A percentile compares a stretch with the other conserved stretches of the same genome.
Conservation (phyloP, 2,113 vertebrate genomes). For the Tonatia bakeri region DNA sequence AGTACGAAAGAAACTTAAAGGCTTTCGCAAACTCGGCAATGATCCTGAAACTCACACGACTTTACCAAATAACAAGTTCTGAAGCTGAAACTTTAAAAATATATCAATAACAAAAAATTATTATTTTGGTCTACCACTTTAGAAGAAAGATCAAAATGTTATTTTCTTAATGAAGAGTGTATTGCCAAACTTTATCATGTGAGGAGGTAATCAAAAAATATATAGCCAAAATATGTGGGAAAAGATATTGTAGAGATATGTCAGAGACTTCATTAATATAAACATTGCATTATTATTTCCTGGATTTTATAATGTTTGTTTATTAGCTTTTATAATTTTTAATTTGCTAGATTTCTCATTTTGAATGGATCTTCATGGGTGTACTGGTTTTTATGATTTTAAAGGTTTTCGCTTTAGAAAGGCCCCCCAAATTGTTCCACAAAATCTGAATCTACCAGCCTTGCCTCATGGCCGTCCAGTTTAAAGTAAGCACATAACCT, state of each 20-base stretch:
- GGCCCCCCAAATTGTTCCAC: background rate
- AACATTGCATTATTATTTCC: background rate
- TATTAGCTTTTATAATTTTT: background rate
- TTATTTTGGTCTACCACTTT: background rate
- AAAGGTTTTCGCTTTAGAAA: background rate
- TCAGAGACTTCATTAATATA: background rate
- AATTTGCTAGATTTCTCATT: constrained; percentile 3
- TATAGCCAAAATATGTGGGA: background rate
- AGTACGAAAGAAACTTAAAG: background rate
- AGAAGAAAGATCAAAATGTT: background rate
- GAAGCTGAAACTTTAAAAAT: background rate
- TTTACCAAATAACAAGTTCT: background rate
- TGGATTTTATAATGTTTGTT: constrained; percentile 8
- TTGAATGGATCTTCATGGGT: constrained; percentile 4
- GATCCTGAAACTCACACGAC: background rate
- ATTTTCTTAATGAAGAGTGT: background rate
- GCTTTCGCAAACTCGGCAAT: background rate
- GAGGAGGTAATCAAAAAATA: background rate
- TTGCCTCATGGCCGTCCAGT: background rate
- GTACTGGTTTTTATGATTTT: background rate
- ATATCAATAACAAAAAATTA: background rate
- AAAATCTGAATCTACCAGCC: background rate
- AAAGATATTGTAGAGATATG: background rate
- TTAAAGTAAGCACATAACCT: background rate
- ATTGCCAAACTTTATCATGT: background rate